A percentile compares a stretch with the other conserved stretches of the same genome.
These are phyloP conservation scores for Erpornis zantholeuca DNA, from an alignment of 2,113 vertebrate genomes.

Conservation along the genomic window DNA sequence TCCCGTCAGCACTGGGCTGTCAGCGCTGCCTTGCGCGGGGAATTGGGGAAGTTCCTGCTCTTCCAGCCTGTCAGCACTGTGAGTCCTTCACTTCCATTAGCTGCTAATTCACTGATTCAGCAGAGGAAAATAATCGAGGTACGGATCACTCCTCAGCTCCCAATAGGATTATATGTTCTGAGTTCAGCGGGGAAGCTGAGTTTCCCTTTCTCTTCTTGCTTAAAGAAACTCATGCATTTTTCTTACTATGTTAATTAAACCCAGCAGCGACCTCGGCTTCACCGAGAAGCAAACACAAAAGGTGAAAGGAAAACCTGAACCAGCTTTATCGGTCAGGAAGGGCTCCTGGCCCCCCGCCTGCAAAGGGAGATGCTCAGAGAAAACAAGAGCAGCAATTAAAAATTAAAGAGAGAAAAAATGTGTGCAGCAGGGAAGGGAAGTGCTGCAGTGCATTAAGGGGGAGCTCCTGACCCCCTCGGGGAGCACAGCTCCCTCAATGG, in stretches of 20 bases:
- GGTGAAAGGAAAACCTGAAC: background rate
- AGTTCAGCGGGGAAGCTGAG: background rate
- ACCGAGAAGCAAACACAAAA: background rate
- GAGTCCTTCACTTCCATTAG: background rate
- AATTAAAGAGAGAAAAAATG: background rate
- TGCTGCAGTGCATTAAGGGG: background rate
- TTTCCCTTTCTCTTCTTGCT: background rate
- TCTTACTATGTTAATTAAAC: background rate
- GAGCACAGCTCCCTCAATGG: accelerated
- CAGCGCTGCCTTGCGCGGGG: background rate
- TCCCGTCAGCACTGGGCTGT: background rate
- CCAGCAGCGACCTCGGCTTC: background rate
- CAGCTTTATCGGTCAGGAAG: background rate
- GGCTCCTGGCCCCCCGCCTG: background rate
- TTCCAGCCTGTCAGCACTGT: background rate
- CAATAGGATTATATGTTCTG: background rate
- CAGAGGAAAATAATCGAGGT: background rate
- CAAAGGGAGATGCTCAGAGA: background rate
- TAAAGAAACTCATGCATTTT: background rate
- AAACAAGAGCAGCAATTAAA: slow-evolving; percentile 24
- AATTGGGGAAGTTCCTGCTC: background rate
- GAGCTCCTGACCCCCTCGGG: background rate
- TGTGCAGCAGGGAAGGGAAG: background rate
- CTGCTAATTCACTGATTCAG: background rate
- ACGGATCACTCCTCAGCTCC: background rate